Conservation (phyloP, 2,113 vertebrate species). For the Ictalurus punctatus region DNA sequence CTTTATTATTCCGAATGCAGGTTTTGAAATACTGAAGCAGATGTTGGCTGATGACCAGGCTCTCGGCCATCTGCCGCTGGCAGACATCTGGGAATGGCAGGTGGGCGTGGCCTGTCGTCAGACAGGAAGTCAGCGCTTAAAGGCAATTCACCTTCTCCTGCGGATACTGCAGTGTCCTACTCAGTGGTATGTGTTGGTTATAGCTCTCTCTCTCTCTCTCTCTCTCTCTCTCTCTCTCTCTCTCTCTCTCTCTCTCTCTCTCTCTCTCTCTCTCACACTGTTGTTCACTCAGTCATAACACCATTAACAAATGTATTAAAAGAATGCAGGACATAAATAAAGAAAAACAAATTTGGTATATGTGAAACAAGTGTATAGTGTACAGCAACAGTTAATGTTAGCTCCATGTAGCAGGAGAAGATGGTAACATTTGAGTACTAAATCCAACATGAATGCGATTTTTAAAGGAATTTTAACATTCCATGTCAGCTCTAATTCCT, state of each 20-base stretch:
- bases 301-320: background rate
- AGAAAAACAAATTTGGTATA: background rate
- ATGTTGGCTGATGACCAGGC: slow-evolving; percentile 90
- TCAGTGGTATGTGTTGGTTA: slow-evolving; percentile 74
- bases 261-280: no score
- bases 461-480: background rate
- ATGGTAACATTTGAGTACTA: background rate
- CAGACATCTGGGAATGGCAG: slow-evolving; percentile 95
- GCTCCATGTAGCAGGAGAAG: background rate
- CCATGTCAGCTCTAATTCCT: background rate
- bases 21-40: slow-evolving; percentile 96
- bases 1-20: slow-evolving; percentile 62
- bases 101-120: slow-evolving; percentile 93
- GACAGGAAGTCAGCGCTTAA: slow-evolving; percentile 88
- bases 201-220: background rate
- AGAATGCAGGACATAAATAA: background rate
- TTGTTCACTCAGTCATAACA: background rate
- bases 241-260: background rate
- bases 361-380: background rate
- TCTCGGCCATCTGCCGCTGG: slow-evolving; percentile 80
- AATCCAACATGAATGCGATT: background rate
- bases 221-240: background rate
- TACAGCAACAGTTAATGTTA: background rate
- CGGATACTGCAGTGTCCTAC: slow-evolving; percentile 82
- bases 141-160: slow-evolving; percentile 90